Conservation (phyloP, 1,140 invertebrate species). For the Lycorma delicatula region DNA sequence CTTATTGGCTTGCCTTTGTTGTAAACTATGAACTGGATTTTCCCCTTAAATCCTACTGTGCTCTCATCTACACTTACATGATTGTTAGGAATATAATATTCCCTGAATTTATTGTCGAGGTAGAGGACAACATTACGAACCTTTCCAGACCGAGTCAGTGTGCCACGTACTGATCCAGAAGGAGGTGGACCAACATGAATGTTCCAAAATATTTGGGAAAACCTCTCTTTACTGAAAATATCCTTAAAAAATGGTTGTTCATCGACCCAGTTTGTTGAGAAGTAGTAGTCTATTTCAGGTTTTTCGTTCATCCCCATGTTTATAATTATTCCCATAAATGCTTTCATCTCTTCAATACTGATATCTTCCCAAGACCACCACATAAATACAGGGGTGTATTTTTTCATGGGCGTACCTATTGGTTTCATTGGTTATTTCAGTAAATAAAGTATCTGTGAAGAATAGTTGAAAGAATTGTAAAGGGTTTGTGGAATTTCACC, state of each 20-base stretch:
- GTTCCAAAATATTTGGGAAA: constrained; percentile 9
- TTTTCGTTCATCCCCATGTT: constrained; percentile 8
- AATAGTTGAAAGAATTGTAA: no score
- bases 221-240: constrained; percentile 4
- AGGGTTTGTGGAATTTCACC: no score
- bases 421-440: no score
- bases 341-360: constrained; percentile 1
- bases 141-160: not conserved
- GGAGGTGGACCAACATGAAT: not conserved
- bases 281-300: constrained; percentile 10
- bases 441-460: no score
- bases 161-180: not conserved
- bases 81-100: constrained; percentile 3
- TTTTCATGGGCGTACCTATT: no score
- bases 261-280: constrained; percentile 2
- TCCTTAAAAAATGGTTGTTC: constrained; percentile 9
- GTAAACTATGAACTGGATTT: constrained; percentile 10
- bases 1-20: constrained; percentile 5
- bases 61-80: constrained; percentile 11
- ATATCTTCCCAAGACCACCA: constrained; percentile 4
- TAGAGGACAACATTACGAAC: constrained; percentile 2
- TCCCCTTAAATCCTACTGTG: constrained; percentile 10
- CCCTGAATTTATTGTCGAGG: constrained; percentile 3
- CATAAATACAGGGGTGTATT: no score
- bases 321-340: constrained; percentile 11